Evolutionary conservation across 1,140 invertebrate species (phyloP), one percentile per base, ranked within the genome.

Genomic region (Drosophila oshimai): DNA sequence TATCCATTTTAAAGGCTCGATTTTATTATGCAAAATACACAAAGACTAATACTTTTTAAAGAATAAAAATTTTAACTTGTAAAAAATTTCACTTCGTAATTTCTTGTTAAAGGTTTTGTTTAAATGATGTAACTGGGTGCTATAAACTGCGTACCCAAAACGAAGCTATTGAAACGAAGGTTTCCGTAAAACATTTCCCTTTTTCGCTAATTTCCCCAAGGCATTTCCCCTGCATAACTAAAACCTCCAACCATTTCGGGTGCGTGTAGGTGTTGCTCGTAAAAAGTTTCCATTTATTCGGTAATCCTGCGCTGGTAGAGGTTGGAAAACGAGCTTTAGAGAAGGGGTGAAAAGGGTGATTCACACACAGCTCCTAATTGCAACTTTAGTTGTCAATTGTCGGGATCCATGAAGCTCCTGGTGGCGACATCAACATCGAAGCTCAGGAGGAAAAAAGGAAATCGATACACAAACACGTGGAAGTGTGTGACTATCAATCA

Each of bases 141-240:
- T 7, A 39, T 65, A 65, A 70, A 50, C 37, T 44, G 33, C 15
- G 29, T 50, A 18, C 50, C 70, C 42, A 54, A 74, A 53, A 53
- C 44, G 49, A 71, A 70, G 70, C 64, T 42, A 57, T 78, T 67
- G 50, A 24, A 71, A 74, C 46, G 74, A 50, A 41, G 44, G 18
- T 55, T 68, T 54, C 18, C 49, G 41, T 78, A 47, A 73, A 86
- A 73, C 58, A 72, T 69, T 84, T 60, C 42, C 65, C 61, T 72
- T 78, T 86, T 62, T 55, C 49, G 72, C 64, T 84, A 86, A 84
- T 84, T 84, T 84, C 80, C 80, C 80, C 57, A 68, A 74, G 81
- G 80, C 71, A 58, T 69, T 70, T 62, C 31, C 10, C 53, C 29
- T 78, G 80, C 81, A 87, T 87, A 86, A 73, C 81, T 75, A 80